Evolutionary conservation across 2,888 invertebrate species (phyloP).

Genomic region (Thecophora atra): DNA sequence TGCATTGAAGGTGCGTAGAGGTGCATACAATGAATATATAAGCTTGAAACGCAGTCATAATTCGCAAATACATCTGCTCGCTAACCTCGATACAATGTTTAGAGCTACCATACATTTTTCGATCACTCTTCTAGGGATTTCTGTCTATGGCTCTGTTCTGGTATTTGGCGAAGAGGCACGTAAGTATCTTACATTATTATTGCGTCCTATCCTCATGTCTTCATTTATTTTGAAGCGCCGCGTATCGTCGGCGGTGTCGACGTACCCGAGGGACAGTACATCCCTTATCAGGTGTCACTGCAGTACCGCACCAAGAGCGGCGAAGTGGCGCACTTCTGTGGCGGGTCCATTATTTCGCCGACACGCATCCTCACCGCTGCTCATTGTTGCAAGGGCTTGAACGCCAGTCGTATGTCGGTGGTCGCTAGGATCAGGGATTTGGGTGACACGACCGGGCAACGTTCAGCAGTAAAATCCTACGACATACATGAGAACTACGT

Average conservation of each 20-base stretch:
- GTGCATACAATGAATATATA: constrained; percentile 8
- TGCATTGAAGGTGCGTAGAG: not conserved
- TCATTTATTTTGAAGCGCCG: too few species aligned
- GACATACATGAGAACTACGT: constrained; percentile 60
- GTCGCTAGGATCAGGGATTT: constrained; percentile 57
- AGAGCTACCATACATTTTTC: not conserved
- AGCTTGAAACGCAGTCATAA: not conserved
- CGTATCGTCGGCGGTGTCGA: constrained; percentile 59
- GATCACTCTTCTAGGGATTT: not conserved
- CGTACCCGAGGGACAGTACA: constrained; percentile 50
- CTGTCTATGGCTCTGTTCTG: not conserved
- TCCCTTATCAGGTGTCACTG: constrained; percentile 64
- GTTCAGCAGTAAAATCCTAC: constrained; percentile 51
- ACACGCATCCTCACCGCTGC: constrained; percentile 62
- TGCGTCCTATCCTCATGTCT: not conserved
- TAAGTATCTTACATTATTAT: not conserved
- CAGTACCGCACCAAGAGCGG: constrained; percentile 50
- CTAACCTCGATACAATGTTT: not conserved
- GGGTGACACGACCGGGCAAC: constrained; percentile 44
- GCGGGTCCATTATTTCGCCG: constrained; percentile 60
- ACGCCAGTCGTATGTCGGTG: constrained; percentile 51
- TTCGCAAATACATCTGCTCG: not conserved
- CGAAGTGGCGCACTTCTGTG: constrained; percentile 57
- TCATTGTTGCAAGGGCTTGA: constrained; percentile 58
- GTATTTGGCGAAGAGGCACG: not conserved